phyloP scores from a whole-genome alignment of 1,140 invertebrate genomes.

The Eupeodes corollae region DNA sequence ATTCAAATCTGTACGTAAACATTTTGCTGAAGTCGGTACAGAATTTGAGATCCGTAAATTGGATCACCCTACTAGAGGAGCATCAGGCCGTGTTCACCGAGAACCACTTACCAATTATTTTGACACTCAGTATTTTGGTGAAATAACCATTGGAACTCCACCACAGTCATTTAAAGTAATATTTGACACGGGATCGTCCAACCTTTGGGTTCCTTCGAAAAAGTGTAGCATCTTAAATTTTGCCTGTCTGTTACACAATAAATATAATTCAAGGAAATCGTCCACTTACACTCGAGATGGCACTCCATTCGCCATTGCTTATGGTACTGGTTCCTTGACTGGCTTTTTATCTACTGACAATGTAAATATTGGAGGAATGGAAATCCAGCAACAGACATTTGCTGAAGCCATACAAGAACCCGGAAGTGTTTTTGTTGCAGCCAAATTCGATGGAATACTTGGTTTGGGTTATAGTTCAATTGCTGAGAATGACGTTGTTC shows the following conservation, averaged over 20 bases:
- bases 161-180: constrained; percentile 88
- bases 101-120: too few relatives aligned
- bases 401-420: constrained; percentile 94
- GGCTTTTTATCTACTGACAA: constrained; percentile 86
- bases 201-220: constrained; percentile 96
- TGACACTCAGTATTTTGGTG: constrained; percentile 42
- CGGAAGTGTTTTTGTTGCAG: constrained; percentile 74
- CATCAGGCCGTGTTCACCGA: too few relatives aligned
- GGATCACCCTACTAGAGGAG: too few relatives aligned
- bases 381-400: constrained; percentile 81
- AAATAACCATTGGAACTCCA: constrained; percentile 82
- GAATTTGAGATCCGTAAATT: too few relatives aligned
- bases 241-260: constrained; percentile 76
- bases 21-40: too few relatives aligned
- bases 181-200: constrained; percentile 97
- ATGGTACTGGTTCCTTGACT: constrained; percentile 89
- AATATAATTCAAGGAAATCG: constrained; percentile 80
- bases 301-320: constrained; percentile 81
- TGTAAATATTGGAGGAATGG: constrained; percentile 54
- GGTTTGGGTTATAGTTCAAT: constrained; percentile 83
- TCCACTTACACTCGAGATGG: constrained; percentile 77
- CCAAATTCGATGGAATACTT: constrained; percentile 94
- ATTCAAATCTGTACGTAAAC: too few relatives aligned
- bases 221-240: constrained; percentile 79
- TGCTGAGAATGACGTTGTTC: constrained; percentile 75